A percentile compares a stretch with the other conserved stretches of the same genome.
Evolutionary conservation across 2,888 invertebrate species (phyloP).

Genomic region (Chouioia cunea): DNA sequence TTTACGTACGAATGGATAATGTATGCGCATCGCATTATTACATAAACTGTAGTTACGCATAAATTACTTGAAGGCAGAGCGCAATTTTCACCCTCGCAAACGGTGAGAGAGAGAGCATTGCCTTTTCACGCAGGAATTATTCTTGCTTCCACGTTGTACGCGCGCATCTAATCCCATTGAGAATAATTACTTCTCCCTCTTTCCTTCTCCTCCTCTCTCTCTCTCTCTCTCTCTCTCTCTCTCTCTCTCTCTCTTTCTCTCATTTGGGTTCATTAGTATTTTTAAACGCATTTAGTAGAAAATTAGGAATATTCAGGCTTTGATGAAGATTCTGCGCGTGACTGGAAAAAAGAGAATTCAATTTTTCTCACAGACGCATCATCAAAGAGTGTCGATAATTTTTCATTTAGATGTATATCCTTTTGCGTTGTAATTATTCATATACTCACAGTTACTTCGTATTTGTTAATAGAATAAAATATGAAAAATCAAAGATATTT

Average conservation of each 20-base stretch:
- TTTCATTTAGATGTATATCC: too few species aligned
- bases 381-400: too few species aligned
- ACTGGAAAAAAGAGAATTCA: too few species aligned
- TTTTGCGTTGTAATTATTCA: too few species aligned
- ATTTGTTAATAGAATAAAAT: too few species aligned
- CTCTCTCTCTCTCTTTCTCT: conserved; percentile 20
- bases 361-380: too few species aligned
- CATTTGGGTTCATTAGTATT: conserved; percentile 40
- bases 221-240: conserved; percentile 15
- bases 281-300: conserved; percentile 18
- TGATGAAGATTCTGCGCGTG: too few species aligned
- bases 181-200: conserved; percentile 44
- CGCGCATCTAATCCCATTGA: conserved; percentile 40
- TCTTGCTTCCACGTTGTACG: conserved; percentile 22
- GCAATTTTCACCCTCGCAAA: conserved; percentile 29
- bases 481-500: too few species aligned
- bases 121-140: conserved; percentile 46
- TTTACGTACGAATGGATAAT: conserved; percentile 46
- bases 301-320: too few species aligned
- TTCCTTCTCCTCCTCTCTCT: conserved; percentile 19
- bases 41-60: conserved; percentile 48
- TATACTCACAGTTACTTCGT: too few species aligned
- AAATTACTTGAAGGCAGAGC: conserved; percentile 38
- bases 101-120: not conserved
- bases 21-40: conserved; percentile 48